phyloP scores from a whole-genome alignment of 2,888 invertebrate species.

The Thelaira solivaga region DNA sequence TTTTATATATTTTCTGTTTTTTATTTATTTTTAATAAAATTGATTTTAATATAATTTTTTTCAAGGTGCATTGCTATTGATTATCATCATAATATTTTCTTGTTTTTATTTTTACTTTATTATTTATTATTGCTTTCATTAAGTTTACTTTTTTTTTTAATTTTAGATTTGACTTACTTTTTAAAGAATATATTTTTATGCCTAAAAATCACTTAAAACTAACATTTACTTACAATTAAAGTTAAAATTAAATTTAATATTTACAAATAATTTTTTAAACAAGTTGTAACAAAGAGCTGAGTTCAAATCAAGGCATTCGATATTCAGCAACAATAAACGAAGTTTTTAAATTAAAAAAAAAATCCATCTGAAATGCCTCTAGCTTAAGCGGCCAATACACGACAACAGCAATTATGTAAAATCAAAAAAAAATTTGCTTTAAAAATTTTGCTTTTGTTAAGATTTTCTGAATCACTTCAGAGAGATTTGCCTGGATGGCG shows the following conservation, averaged over 20 bases:
- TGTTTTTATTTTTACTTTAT: not conserved
- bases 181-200: constrained; percentile 10
- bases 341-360: too few relatives aligned
- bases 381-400: too few relatives aligned
- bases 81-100: constrained; percentile 25
- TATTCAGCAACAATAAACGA: too few relatives aligned
- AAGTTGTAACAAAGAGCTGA: too few relatives aligned
- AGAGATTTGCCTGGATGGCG: too few relatives aligned
- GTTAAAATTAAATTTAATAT: constrained; percentile 18
- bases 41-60: constrained; percentile 1
- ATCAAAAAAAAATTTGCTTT: too few relatives aligned
- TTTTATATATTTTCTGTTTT: not conserved
- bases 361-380: too few relatives aligned
- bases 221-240: constrained; percentile 65
- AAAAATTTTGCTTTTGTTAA: too few relatives aligned
- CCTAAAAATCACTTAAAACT: constrained; percentile 41
- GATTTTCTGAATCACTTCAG: too few relatives aligned
- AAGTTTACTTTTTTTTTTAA: too few relatives aligned
- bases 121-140: constrained; percentile 32
- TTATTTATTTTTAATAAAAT: not conserved
- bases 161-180: constrained; percentile 18
- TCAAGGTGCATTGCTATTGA: constrained; percentile 44
- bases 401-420: too few relatives aligned
- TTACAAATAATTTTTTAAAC: constrained; percentile 32
- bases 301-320: too few relatives aligned